These are phyloP conservation scores for Sebastes steindachneri DNA, from an alignment of 2,797 vertebrate species.

Conservation along the genomic window DNA sequence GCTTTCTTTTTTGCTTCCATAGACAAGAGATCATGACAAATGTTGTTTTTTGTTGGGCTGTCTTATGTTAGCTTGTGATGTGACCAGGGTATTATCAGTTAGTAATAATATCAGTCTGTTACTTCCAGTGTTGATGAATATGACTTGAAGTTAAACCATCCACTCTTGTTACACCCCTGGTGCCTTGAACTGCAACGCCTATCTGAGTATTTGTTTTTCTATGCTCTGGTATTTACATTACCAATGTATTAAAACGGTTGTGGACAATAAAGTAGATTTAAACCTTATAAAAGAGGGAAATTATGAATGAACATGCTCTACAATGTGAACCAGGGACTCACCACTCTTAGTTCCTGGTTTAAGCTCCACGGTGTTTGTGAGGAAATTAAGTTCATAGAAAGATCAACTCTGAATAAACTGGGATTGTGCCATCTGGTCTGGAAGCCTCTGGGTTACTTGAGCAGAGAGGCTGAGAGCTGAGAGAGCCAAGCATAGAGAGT, in stretches of 20 bases:
- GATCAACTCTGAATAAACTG: background rate
- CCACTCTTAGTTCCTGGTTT: background rate
- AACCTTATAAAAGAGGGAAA: background rate
- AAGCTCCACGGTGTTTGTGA: background rate
- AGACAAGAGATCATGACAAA: background rate
- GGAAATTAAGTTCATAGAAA: constrained; percentile 9
- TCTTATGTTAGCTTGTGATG: background rate
- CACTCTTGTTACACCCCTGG: constrained; percentile 28
- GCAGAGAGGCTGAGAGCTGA: background rate
- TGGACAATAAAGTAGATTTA: constrained; percentile 10
- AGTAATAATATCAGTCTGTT: background rate
- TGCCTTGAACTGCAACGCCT: constrained; percentile 66
- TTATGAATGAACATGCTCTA: background rate
- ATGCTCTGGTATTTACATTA: background rate
- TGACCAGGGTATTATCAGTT: background rate
- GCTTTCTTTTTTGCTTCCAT: background rate
- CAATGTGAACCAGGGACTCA: background rate
- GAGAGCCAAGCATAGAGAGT: constrained; percentile 3
- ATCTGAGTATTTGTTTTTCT: constrained; percentile 27
- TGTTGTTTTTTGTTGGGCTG: background rate
- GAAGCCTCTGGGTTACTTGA: constrained; percentile 20
- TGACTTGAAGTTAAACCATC: constrained; percentile 3
- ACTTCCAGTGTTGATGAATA: background rate
- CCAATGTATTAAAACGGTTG: background rate
- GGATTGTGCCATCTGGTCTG: background rate